These are phyloP conservation scores for Papilio elwesi DNA, from an alignment of 2,888 invertebrate genomes.

Conservation along the genomic window DNA sequence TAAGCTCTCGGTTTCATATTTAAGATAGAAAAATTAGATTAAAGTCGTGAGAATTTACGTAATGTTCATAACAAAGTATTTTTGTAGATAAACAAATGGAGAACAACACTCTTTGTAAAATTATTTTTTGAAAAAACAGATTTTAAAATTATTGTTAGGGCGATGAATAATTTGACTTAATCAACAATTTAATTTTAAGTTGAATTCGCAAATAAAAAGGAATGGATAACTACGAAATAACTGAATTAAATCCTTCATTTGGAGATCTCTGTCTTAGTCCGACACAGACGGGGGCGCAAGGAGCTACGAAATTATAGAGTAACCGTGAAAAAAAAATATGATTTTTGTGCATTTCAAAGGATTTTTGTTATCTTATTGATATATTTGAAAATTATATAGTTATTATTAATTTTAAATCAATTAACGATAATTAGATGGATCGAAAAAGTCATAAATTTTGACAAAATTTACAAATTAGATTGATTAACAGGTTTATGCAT, in stretches of 20 bases:
- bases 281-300: conserved; percentile 56
- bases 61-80: too few relatives aligned
- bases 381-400: not conserved
- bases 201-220: conserved; percentile 58
- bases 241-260: conserved; percentile 77
- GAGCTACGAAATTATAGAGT: conserved; percentile 52
- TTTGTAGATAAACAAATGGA: not conserved
- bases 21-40: too few relatives aligned
- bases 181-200: conserved; percentile 37
- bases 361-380: not conserved
- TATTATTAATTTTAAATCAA: not conserved
- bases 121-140: not conserved
- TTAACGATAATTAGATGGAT: not conserved
- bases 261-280: conserved; percentile 69
- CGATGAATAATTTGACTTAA: conserved; percentile 36
- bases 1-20: too few relatives aligned
- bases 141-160: conserved; percentile 9
- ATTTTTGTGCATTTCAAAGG: not conserved
- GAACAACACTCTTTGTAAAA: not conserved
- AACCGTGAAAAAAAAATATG: conserved; percentile 40
- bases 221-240: conserved; percentile 59
- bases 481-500: too few relatives aligned
- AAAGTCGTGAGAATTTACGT: too few relatives aligned
- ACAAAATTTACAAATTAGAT: too few relatives aligned
- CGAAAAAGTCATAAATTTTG: too few relatives aligned